Evolutionary conservation across 2,797 vertebrate genomes (phyloP).

Genomic region (Pipistrellus nathusii): DNA sequence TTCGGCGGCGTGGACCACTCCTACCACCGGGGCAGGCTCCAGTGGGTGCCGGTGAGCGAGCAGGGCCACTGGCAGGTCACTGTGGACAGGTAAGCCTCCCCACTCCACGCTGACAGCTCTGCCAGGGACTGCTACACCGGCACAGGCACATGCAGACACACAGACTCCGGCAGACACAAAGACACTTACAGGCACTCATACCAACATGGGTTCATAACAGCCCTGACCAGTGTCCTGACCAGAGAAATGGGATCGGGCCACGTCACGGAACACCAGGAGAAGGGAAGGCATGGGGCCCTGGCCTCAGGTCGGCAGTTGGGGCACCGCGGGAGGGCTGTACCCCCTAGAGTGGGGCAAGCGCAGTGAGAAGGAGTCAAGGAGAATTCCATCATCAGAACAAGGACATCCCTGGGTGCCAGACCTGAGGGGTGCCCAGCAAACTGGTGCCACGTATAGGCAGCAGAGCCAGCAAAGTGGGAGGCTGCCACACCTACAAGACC

Average conservation of each 20-base stretch:
- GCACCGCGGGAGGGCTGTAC: too few species aligned
- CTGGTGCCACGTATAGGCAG: neutral
- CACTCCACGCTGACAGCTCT: neutral
- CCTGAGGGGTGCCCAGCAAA: too few species aligned
- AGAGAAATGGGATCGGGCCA: neutral
- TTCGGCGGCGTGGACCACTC: conserved; percentile 81
- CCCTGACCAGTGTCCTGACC: neutral
- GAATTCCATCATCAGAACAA: neutral
- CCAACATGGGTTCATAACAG: neutral
- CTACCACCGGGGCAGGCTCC: conserved; percentile 79
- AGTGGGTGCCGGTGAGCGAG: conserved; percentile 84
- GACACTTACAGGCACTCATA: neutral
- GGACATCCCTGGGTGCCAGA: neutral
- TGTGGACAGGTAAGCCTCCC: conserved; percentile 83
- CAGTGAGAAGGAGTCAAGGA: neutral
- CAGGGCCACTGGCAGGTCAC: conserved; percentile 85
- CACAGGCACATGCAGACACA: neutral
- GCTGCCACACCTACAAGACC: too few species aligned
- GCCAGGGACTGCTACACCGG: too few species aligned
- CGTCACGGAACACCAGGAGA: too few species aligned
- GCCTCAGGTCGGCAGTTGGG: neutral
- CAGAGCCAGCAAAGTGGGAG: neutral
- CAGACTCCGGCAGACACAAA: neutral
- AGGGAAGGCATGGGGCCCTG: too few species aligned
- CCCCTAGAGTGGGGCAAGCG: accelerated